Evolutionary conservation across 2,113 vertebrate species (phyloP), one percentile per base, ranked within the genome.

Genomic region (Salvator merianae): DNA sequence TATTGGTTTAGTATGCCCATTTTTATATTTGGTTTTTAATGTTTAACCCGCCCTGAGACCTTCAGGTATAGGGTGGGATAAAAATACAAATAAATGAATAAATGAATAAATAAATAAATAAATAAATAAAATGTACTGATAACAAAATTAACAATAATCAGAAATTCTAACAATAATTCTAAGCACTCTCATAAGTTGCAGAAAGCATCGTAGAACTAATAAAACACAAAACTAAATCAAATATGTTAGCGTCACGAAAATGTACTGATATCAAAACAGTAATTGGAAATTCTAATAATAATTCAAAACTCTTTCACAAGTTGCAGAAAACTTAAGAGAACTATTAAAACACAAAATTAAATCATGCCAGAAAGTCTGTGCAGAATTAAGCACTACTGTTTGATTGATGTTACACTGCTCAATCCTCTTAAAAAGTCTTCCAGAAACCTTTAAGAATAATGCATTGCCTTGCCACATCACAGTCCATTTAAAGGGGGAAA

Each of bases 251-350:
- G 94, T 88, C 91, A 74, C 94, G 95, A 96, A 93, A 93, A 92
- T 78, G 84, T 65, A 88, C 86, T 90, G 90, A 91, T 92, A 94
- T 94, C 91, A 92, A 89, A 95, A 47, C 43, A 9, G 10, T 47
- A 47, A 47, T 47, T 9, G 10, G 43, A 47, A 47, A 47, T 47
- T 47, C 43, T 47, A 47, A 47, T 96, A 95, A 96, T 95, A 95
- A 94, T 94, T 93, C 93, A 93, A 81, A 93, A 89, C 94, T 97
- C 95, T 96, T 96, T 95, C 93, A 96, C 94, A 95, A 91, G 89
- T 94, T 94, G 94, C 91, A 95, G 94, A 95, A 95, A 93, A 95
- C 94, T 93, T 95, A 95, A 93, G 94, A 95, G 84, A 95, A 94
- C 94, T 95, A 96, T 95, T 95, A 96, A 96, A 96, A 95, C 88